Evolutionary conservation across 1,140 invertebrate species (phyloP).

Genomic region (Helicoverpa zea): DNA sequence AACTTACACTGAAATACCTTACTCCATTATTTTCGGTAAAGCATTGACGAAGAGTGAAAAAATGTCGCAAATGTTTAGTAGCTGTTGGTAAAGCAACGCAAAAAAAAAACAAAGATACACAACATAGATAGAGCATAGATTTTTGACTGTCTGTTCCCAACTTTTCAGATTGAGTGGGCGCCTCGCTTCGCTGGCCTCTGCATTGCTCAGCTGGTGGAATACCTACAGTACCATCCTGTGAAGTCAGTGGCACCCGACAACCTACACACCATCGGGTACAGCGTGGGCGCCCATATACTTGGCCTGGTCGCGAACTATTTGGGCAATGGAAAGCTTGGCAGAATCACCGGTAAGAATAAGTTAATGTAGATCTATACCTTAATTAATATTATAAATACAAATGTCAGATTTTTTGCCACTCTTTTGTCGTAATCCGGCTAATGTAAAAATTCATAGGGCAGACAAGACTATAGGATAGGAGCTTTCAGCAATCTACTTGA

Average conservation of each 20-base stretch:
- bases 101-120: too few species aligned
- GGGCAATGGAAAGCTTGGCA: slow-evolving; percentile 90
- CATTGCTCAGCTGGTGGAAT: slow-evolving; percentile 93
- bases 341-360: slow-evolving; percentile 91
- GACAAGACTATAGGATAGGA: too few species aligned
- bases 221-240: slow-evolving; percentile 91
- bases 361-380: background rate
- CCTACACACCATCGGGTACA: slow-evolving; percentile 94
- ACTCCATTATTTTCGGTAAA: too few species aligned
- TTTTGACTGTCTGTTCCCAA: background rate
- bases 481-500: too few species aligned
- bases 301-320: slow-evolving; percentile 93
- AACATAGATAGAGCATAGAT: too few species aligned
- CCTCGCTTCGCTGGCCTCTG: slow-evolving; percentile 93
- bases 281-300: slow-evolving; percentile 94
- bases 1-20: too few species aligned
- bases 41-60: too few species aligned
- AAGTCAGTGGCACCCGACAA: slow-evolving; percentile 90
- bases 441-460: too few species aligned
- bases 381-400: background rate
- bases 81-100: too few species aligned
- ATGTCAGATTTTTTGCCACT: too few species aligned
- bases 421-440: too few species aligned
- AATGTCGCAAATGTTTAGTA: too few species aligned
- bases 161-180: slow-evolving; percentile 92